Evolutionary conservation across 1,140 invertebrate genomes (phyloP), one percentile per base, ranked within the genome.

Genomic region (Achroia grisella): DNA sequence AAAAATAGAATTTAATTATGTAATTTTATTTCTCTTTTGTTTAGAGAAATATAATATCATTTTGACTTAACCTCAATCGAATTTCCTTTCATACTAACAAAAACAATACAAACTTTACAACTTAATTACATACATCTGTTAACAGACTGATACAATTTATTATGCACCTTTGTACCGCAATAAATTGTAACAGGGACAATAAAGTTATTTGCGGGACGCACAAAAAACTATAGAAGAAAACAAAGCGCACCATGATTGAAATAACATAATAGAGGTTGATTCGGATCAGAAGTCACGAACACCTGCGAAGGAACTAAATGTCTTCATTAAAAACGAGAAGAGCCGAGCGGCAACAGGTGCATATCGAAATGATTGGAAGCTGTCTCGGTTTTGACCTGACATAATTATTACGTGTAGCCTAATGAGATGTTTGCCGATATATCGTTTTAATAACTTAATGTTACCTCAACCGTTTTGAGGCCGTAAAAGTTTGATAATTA

Each of bases 61-160:
- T 68, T 58, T 56, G 55, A 48, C 40, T 53, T 55, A 52, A 48
- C 44, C 54, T 40, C 41, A 45, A 35, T 36, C 44, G 37, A 43
- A 58, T 54, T 56, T 48, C 54, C 59, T 49, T 44, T 52, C 61
- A 64, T 67, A 56, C 43, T 52, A 44, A 61, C 72, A 74, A 77
- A 60, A 71, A 68, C 64, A 58, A 61, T 73, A 58, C 56, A 52
- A 79, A 75, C 64, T 84, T 76, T 69, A 82, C 75, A 70, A 71
- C 70, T 77, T 80, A 84, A 84, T 84, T 77, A 70, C 76, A 40
- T 73, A 84, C 80, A 84, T 84, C 71, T 84, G 80, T 84, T 84
- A 75, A 71, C 44, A 40, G 65, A 57, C 52, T 60, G 71, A 66
- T 70, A 71, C 74, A 64, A 78, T 84, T 84, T 80, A 82, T 72